These are phyloP conservation scores for Dasyurus viverrinus DNA, from an alignment of 2,113 vertebrate species.

Conservation along the genomic window DNA sequence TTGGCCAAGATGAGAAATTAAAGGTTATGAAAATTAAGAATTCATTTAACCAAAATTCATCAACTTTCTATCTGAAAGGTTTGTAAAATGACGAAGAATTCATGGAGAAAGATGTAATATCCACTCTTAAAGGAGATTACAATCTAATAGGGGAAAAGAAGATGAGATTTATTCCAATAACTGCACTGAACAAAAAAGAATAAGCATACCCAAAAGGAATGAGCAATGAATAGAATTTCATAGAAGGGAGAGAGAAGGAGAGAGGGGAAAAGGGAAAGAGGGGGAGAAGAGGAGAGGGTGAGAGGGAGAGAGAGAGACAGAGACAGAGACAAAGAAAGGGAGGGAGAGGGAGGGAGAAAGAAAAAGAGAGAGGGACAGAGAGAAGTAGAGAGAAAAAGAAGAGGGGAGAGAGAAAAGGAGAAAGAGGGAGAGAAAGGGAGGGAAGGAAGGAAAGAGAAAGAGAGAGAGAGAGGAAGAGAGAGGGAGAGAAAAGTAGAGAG, in stretches of 20 bases:
- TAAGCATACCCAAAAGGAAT: neutral
- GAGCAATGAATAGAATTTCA: neutral
- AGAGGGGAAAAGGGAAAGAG: too few species aligned
- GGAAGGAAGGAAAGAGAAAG: too few species aligned
- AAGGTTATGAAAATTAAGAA: constrained; percentile 15
- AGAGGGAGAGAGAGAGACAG: neutral
- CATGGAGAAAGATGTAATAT: neutral
- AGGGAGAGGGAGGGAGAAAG: too few species aligned
- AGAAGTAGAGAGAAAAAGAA: too few species aligned
- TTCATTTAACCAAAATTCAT: constrained; percentile 3
- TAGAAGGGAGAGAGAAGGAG: too few species aligned
- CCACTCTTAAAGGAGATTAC: neutral
- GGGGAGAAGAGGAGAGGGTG: too few species aligned
- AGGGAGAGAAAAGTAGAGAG: too few species aligned
- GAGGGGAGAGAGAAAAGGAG: too few species aligned
- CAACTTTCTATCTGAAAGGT: neutral
- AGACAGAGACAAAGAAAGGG: neutral
- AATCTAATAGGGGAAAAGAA: neutral
- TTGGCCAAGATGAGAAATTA: constrained; percentile 5
- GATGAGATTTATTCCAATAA: neutral
- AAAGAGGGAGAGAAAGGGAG: too few species aligned
- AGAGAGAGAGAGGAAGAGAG: too few species aligned
- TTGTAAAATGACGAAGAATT: neutral
- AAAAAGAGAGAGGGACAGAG: too few species aligned
- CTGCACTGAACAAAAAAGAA: neutral